A percentile compares a stretch with the other conserved stretches of the same genome.
phyloP scores from a whole-genome alignment of 2,113 vertebrate species.

The Festucalex cinctus region DNA sequence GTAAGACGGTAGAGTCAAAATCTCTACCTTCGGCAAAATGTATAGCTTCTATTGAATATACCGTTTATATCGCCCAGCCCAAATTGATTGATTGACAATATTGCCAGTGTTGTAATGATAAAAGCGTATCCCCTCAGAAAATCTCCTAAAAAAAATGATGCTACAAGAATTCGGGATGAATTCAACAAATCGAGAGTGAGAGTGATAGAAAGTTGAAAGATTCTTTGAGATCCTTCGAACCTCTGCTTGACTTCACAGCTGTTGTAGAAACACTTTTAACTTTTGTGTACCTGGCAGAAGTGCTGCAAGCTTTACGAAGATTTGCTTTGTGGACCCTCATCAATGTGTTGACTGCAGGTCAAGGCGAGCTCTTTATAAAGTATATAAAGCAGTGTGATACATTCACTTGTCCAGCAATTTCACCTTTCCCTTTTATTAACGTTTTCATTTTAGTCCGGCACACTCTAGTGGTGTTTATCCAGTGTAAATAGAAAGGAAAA shows the following conservation, averaged over 20 bases:
- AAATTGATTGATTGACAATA: too few relatives aligned
- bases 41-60: too few relatives aligned
- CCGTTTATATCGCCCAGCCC: too few relatives aligned
- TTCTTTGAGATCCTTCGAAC: conserved; percentile 19
- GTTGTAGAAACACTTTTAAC: conserved; percentile 27
- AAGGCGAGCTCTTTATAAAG: conserved; percentile 51
- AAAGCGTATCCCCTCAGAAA: conserved; percentile 20
- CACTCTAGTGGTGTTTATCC: conserved; percentile 23
- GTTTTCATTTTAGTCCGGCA: conserved; percentile 24
- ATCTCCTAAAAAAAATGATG: conserved; percentile 14
- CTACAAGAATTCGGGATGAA: neutral
- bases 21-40: too few relatives aligned
- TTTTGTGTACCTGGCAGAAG: neutral
- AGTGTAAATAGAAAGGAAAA: conserved; percentile 4
- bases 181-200: neutral
- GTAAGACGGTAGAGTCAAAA: too few relatives aligned
- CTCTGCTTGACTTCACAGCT: conserved; percentile 17
- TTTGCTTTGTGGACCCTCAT: conserved; percentile 46
- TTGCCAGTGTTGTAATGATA: too few relatives aligned
- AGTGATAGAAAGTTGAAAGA: conserved; percentile 20
- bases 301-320: neutral
- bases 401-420: conserved; percentile 33
- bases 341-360: conserved; percentile 54
- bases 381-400: conserved; percentile 35
- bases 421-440: conserved; percentile 27